phyloP scores from a whole-genome alignment of 2,797 vertebrate species.

The Macroramphosus scolopax region DNA sequence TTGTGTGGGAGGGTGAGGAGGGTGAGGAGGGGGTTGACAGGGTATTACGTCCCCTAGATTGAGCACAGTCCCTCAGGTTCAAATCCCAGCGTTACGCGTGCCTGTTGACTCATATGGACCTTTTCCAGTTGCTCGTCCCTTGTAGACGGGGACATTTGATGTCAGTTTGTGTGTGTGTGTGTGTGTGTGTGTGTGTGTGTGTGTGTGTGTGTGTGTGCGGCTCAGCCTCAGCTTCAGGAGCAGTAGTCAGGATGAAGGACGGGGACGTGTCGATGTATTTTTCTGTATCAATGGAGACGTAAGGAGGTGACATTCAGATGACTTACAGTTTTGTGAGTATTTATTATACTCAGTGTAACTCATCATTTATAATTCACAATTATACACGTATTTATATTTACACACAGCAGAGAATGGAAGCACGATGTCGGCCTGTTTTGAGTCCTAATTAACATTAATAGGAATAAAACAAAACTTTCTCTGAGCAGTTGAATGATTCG shows the following conservation, averaged over 20 bases:
- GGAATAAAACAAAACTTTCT: no score
- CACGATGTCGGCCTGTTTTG: no score
- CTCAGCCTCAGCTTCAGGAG: background rate
- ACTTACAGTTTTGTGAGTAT: no score
- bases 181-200: conserved; percentile 2
- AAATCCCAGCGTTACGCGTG: conserved; percentile 41
- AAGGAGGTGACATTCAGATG: no score
- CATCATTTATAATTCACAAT: no score
- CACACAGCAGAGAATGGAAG: no score
- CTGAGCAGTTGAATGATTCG: no score
- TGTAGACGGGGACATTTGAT: conserved; percentile 25
- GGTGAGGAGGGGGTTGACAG: conserved; percentile 6
- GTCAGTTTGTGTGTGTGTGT: conserved; percentile 1
- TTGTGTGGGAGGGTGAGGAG: conserved; percentile 17
- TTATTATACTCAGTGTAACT: no score
- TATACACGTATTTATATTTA: no score
- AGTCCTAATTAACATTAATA: no score
- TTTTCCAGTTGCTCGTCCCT: conserved; percentile 54
- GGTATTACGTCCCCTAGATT: conserved; percentile 61
- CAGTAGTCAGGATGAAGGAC: conserved; percentile 3
- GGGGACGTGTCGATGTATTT: background rate
- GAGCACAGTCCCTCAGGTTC: conserved; percentile 62
- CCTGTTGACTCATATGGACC: conserved; percentile 66
- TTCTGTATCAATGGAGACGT: no score
- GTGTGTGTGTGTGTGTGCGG: background rate